Conservation (phyloP, 2,888 invertebrate species). For the Lissonota sp. region DNA sequence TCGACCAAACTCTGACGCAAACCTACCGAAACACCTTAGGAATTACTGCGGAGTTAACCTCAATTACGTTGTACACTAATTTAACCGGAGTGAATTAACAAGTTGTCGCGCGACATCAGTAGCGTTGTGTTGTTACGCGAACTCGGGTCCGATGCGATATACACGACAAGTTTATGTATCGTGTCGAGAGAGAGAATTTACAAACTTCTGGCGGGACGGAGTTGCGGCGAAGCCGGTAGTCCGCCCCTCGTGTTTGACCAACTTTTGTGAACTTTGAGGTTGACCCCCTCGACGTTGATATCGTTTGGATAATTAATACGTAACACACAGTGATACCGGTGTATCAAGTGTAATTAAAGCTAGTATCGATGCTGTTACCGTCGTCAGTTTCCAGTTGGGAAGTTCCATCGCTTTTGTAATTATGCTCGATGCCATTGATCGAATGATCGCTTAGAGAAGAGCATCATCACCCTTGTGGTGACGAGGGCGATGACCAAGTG, state of each 20-base stretch:
- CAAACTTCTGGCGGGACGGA: slow-evolving; percentile 34
- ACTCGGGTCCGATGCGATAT: slow-evolving; percentile 12
- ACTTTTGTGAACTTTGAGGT: slow-evolving; percentile 51
- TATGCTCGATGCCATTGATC: neutral
- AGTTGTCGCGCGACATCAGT: neutral
- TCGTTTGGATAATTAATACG: slow-evolving; percentile 50
- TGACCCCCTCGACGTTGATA: slow-evolving; percentile 42
- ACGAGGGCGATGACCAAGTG: too few relatives aligned
- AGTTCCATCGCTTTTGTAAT: slow-evolving; percentile 10
- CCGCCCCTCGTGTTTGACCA: slow-evolving; percentile 44
- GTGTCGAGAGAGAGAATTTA: slow-evolving; percentile 42
- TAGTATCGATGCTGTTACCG: slow-evolving; percentile 3
- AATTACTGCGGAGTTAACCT: neutral
- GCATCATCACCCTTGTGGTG: too few relatives aligned
- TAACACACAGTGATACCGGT: slow-evolving; percentile 24
- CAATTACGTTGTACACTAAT: neutral
- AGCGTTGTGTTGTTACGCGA: slow-evolving; percentile 1
- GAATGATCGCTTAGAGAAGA: too few relatives aligned
- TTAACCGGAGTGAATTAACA: neutral
- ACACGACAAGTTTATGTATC: slow-evolving; percentile 44
- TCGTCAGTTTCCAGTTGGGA: neutral
- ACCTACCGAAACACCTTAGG: neutral
- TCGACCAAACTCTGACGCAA: neutral
- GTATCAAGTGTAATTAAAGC: slow-evolving; percentile 11
- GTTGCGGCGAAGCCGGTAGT: slow-evolving; percentile 26